These are phyloP conservation scores for Dicaeum eximium DNA, from an alignment of 2,113 vertebrate species.

Conservation along the genomic window DNA sequence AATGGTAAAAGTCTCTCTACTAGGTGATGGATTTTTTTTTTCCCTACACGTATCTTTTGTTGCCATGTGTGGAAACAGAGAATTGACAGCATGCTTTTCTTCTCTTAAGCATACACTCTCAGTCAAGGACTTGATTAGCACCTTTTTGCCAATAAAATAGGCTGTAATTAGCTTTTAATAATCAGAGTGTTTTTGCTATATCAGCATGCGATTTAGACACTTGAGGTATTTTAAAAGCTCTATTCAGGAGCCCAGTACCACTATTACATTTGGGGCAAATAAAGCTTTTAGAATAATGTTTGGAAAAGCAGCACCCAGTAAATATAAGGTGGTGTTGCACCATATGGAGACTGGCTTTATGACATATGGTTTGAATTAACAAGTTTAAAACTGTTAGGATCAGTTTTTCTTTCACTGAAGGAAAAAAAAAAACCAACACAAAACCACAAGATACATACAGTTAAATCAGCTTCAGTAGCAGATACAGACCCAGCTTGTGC, in stretches of 20 bases:
- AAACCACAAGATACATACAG: slow-evolving; percentile 63
- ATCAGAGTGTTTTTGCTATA: slow-evolving; percentile 49
- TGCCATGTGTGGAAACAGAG: neutral
- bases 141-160: slow-evolving; percentile 66
- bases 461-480: slow-evolving; percentile 65
- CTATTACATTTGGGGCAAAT: slow-evolving; percentile 72
- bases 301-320: slow-evolving; percentile 76
- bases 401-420: slow-evolving; percentile 82
- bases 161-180: slow-evolving; percentile 67
- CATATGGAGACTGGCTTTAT: slow-evolving; percentile 79
- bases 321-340: slow-evolving; percentile 79
- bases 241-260: slow-evolving; percentile 39
- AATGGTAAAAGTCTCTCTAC: neutral
- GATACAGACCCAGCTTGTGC: slow-evolving; percentile 60
- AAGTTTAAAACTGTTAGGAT: slow-evolving; percentile 86
- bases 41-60: neutral
- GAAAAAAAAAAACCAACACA: neutral
- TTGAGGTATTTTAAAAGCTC: slow-evolving; percentile 48
- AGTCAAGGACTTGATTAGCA: slow-evolving; percentile 61
- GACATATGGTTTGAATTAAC: slow-evolving; percentile 85
- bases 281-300: slow-evolving; percentile 75
- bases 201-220: slow-evolving; percentile 44
- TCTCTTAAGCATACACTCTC: slow-evolving; percentile 20
- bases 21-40: neutral
- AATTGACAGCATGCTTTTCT: slow-evolving; percentile 4